Percentiles rank a stretch among this genome's conserved stretches.
Evolutionary conservation across 2,888 invertebrate genomes (phyloP).

Genomic region (Allygus modestus): DNA sequence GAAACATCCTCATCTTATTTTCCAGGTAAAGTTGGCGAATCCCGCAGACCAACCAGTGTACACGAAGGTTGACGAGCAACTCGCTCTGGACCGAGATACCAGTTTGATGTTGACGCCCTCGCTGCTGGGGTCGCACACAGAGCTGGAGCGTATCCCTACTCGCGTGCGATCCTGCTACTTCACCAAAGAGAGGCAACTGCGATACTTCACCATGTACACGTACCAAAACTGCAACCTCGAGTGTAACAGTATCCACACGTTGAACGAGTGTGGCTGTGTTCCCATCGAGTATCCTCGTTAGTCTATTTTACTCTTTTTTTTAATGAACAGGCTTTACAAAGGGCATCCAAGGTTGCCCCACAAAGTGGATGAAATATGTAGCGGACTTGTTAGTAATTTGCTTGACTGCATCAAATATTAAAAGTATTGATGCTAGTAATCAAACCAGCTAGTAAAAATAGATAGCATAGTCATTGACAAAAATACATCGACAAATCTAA

Average conservation of each 20-base stretch:
- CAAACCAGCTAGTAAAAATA: too few species aligned
- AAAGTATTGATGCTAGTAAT: too few species aligned
- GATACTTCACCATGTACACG: not conserved
- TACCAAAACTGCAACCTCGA: constrained; percentile 15
- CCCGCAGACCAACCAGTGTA: not conserved
- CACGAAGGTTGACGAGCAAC: not conserved
- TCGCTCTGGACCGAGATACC: constrained; percentile 17
- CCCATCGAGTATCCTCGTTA: not conserved
- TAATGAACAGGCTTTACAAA: too few species aligned
- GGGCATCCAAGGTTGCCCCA: too few species aligned
- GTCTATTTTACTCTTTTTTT: not conserved
- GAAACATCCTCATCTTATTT: not conserved
- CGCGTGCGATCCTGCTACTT: constrained; percentile 20
- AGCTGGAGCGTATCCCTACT: not conserved
- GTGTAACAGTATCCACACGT: not conserved
- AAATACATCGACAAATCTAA: too few species aligned
- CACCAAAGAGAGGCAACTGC: not conserved
- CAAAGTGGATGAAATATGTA: too few species aligned
- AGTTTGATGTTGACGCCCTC: constrained; percentile 20
- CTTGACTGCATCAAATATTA: too few species aligned
- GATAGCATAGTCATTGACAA: too few species aligned
- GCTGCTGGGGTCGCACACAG: not conserved
- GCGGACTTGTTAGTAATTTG: too few species aligned
- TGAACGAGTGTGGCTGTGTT: constrained; percentile 13
- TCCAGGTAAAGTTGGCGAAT: not conserved